phyloP scores from a whole-genome alignment of 2,797 vertebrate species.

The Caiman crocodilus region DNA sequence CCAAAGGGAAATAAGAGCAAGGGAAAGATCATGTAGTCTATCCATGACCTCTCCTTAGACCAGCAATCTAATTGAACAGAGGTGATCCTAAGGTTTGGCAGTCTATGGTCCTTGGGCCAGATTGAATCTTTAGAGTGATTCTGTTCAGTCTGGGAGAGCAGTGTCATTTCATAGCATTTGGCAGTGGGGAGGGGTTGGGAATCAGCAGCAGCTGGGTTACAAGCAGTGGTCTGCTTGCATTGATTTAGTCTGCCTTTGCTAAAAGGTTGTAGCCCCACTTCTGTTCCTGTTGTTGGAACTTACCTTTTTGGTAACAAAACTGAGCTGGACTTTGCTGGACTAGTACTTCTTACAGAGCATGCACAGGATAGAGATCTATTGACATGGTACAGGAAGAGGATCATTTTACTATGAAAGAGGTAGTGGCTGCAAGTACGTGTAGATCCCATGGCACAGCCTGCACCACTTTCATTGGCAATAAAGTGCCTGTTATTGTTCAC shows the following conservation, averaged over 20 bases:
- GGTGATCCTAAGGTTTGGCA: not conserved
- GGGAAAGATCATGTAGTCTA: too few species aligned
- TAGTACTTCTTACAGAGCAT: fast-evolving
- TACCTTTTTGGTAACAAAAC: not conserved
- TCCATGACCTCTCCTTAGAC: not conserved
- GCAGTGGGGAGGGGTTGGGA: too few species aligned
- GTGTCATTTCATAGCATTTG: too few species aligned
- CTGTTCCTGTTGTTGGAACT: not conserved
- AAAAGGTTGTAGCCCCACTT: too few species aligned
- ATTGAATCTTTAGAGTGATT: too few species aligned
- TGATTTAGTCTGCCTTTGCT: too few species aligned
- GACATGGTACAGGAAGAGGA: not conserved
- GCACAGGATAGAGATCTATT: not conserved
- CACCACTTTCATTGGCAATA: fast-evolving
- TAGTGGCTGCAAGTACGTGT: not conserved
- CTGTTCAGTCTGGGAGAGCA: too few species aligned
- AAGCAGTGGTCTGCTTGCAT: too few species aligned
- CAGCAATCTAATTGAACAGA: not conserved
- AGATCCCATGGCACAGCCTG: not conserved
- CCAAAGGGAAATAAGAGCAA: not conserved
- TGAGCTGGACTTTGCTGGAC: not conserved
- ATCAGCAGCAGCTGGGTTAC: too few species aligned
- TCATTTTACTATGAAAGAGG: not conserved
- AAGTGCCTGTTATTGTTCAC: not conserved
- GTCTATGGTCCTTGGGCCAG: too few species aligned